phyloP scores from a whole-genome alignment of 2,797 vertebrate genomes.

The Cirrhinus mrigala region DNA sequence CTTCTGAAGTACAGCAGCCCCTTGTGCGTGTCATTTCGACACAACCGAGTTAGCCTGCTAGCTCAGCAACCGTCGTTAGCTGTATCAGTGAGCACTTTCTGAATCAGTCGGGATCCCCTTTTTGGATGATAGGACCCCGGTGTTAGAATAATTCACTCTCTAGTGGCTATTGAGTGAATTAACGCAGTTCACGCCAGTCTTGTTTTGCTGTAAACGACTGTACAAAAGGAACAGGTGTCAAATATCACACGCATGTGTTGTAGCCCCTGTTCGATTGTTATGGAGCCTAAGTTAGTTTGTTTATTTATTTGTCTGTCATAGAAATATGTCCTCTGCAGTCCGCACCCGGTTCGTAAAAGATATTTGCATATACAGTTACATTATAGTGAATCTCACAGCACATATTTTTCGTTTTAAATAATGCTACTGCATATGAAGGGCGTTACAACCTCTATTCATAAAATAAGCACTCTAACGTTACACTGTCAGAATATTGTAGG shows the following conservation, averaged over 20 bases:
- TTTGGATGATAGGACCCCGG: not conserved
- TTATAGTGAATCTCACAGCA: not conserved
- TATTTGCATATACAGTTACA: not conserved
- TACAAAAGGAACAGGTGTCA: conserved; percentile 35
- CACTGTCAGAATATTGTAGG: too few relatives aligned
- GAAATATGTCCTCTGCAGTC: not conserved
- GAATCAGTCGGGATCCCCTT: not conserved
- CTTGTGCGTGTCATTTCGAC: conserved; percentile 8
- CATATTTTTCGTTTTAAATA: not conserved
- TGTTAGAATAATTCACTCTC: not conserved
- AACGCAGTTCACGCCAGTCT: not conserved
- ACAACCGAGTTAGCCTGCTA: conserved; percentile 19
- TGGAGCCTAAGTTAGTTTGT: not conserved
- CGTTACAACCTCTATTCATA: not conserved
- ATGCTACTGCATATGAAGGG: not conserved
- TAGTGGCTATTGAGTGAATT: not conserved
- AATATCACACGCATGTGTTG: not conserved
- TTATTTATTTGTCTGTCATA: not conserved
- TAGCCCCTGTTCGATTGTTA: not conserved
- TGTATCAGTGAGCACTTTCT: not conserved
- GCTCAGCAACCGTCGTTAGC: not conserved
- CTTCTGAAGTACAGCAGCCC: not conserved
- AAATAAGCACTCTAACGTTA: too few relatives aligned
- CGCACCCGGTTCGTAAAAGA: not conserved
- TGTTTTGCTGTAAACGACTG: not conserved